Conservation (phyloP, 2,797 vertebrate genomes). For the Borostomias antarcticus region DNA sequence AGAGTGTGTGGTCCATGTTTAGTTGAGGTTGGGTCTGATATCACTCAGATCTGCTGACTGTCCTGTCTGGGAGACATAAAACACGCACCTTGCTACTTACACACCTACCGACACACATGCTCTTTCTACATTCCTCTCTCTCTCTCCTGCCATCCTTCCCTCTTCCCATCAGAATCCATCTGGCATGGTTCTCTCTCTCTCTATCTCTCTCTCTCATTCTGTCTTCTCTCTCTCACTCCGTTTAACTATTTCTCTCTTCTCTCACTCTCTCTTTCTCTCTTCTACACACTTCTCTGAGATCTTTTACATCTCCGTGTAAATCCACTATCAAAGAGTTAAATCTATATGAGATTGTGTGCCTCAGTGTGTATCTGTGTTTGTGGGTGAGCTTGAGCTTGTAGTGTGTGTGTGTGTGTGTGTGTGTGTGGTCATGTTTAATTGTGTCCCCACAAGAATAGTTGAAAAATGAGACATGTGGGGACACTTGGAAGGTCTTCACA, state of each 20-base stretch:
- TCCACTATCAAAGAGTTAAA: too few species aligned
- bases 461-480: too few species aligned
- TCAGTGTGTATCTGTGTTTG: background rate
- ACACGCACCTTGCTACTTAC: background rate
- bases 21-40: background rate
- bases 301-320: too few species aligned
- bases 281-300: background rate
- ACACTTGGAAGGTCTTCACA: too few species aligned
- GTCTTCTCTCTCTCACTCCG: background rate
- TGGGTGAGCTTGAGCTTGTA: background rate
- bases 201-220: background rate
- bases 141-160: background rate
- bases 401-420: background rate
- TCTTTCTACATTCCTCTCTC: too few species aligned
- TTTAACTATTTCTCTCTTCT: background rate
- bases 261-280: background rate
- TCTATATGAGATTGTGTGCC: background rate
- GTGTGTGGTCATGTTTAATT: background rate
- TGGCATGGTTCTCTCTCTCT: conserved; percentile 35
- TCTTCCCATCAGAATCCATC: conserved; percentile 41
- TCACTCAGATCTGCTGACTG: conserved; percentile 23
- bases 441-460: background rate
- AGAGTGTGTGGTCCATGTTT: too few species aligned
- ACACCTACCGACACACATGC: conserved; percentile 1
- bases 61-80: conserved; percentile 28